phyloP scores from a whole-genome alignment of 2,113 vertebrate genomes.

The Brachypteracias leptosomus region DNA sequence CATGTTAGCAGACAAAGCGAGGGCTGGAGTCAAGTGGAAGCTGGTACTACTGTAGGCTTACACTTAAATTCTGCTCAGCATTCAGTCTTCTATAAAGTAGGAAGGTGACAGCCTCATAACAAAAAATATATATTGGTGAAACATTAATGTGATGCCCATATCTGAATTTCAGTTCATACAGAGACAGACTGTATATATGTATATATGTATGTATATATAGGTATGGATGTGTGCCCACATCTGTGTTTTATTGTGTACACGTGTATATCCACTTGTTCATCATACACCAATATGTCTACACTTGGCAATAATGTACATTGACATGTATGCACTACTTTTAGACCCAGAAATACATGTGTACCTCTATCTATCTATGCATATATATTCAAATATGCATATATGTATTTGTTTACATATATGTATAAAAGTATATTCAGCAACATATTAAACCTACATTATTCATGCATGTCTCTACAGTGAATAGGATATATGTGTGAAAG shows the following conservation, averaged over 20 bases:
- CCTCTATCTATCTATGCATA: background rate
- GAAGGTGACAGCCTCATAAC: background rate
- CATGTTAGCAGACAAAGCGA: constrained; percentile 23
- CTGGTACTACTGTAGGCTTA: background rate
- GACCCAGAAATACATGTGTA: background rate
- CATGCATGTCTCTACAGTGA: background rate
- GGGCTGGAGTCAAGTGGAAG: constrained; percentile 27
- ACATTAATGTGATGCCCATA: rapidly evolving
- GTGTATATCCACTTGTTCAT: background rate
- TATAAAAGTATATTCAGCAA: background rate
- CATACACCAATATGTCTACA: background rate
- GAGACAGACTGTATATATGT: background rate
- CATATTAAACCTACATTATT: background rate
- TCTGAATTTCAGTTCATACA: background rate
- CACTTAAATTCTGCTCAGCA: background rate
- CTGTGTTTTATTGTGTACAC: background rate
- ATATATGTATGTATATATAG: background rate
- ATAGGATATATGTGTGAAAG: background rate
- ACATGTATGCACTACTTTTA: background rate
- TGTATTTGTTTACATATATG: background rate
- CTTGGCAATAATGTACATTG: background rate
- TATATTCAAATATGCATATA: background rate
- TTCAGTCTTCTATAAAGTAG: background rate
- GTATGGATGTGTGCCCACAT: background rate
- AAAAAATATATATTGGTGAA: background rate